Base-by-base conservation (phyloP, 2,113 vertebrate species). In the Perognathus longimembris region DNA sequence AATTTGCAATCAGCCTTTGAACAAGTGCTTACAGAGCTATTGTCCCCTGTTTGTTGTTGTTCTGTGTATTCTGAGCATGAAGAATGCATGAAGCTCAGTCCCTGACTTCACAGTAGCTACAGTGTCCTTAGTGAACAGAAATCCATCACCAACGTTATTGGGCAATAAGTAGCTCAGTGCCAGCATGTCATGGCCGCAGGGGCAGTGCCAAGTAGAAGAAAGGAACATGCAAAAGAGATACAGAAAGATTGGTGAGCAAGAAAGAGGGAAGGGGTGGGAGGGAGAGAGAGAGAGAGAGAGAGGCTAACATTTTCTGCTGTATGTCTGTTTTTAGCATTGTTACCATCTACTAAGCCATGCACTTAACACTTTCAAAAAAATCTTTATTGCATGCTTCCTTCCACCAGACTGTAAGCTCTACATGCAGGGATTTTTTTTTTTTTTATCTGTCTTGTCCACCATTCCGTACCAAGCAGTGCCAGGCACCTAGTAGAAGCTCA, bases 91-190 rank as follows among this genome's bases (percentile, higher is more conserved):
- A 85, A 89, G 79, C n/a, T 90, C 59, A 85, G 78, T 21, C n/a
- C 8, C 50, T 61, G 71, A 79, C 36, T 70, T 77, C 42, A 71
- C 61, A 86, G 67, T 59, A 85, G 36, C 42, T 30, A 22, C 63
- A n/a, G 66, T 50, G 84, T 85, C 54, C 89, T 84, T 71, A 30
- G 24, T 3, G 26, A 81, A 86, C 78, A 80, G 78, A 85, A 94
- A 63, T 89, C 63, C 61, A 54, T 88, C 67, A 26, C 59, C 75
- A 88, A 67, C 74, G 63, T 71, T 28, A 63, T 8, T 84, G 87
- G 76, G 67, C 42, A 94, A 80, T 28, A 74, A 64, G 32, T 6
- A 57, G 67, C 77, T 85, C 38, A 28, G 69, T 64, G 67, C 71
- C 88, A 69, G 67, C 22, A 15, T 42, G 32, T 61, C 84, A 54